phyloP scores from a whole-genome alignment of 2,113 vertebrate genomes.

The Candoia aspera region DNA sequence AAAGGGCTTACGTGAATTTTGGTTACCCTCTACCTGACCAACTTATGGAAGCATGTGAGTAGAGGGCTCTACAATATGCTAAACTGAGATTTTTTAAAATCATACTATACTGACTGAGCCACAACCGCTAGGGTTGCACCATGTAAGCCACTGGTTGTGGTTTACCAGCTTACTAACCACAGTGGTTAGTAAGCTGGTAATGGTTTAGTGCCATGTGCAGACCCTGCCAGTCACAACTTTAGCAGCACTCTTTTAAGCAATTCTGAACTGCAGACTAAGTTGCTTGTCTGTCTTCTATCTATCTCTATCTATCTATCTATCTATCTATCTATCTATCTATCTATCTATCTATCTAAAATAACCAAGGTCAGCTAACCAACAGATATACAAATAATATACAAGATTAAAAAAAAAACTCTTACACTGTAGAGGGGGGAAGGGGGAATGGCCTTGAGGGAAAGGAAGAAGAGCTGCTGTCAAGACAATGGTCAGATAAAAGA shows the following conservation, averaged over 20 bases:
- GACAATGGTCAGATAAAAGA: background rate
- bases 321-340: background rate
- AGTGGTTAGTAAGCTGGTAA: background rate
- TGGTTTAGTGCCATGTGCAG: background rate
- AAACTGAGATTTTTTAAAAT: background rate
- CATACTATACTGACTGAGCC: background rate
- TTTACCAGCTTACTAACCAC: background rate
- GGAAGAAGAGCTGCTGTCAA: too few relatives aligned
- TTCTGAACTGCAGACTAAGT: too few relatives aligned
- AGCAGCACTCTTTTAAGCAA: too few relatives aligned
- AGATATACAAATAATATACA: too few relatives aligned
- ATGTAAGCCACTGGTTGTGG: background rate
- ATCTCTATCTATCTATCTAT: background rate
- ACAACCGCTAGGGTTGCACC: background rate
- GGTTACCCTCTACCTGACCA: constrained; percentile 24
- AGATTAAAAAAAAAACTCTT: too few relatives aligned
- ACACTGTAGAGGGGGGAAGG: too few relatives aligned
- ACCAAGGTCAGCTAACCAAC: too few relatives aligned
- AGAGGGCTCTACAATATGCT: background rate
- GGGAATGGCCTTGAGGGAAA: too few relatives aligned
- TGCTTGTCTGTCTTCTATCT: too few relatives aligned
- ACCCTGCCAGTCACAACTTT: too few relatives aligned
- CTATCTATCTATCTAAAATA: background rate
- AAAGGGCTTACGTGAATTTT: constrained; percentile 32
- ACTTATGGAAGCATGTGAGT: background rate